Base-by-base conservation (phyloP, 2,888 invertebrate species). In the Cataglyphis rosenhaueri region DNA sequence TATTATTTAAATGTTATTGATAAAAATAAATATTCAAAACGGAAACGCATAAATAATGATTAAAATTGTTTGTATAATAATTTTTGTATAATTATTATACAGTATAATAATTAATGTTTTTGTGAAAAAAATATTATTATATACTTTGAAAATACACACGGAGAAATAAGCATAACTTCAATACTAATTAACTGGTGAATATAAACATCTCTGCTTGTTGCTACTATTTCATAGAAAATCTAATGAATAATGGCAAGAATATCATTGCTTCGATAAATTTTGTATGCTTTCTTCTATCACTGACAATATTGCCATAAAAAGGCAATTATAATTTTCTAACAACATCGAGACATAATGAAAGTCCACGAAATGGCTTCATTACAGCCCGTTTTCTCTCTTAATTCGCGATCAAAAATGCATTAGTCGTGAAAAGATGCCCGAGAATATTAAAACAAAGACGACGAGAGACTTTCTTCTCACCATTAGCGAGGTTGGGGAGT, bases 391-490 rank as follows among this genome's bases (percentile, higher is more conserved):
- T 83, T 48, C 70, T 73, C 59, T 38, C 48, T 29, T 15, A 59
- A 81, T 71, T 64, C 59, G 21, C 38, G 65, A 70, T 48, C 18
- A 9, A 52, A 68, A 44, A 65, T 59, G 32, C 35, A 21, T 70
- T 55, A n/a, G 25, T 59, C 29, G 59, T 18, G 44, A 57, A 59
- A 21, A 35, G 21, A 10, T n/a, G 35, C 12, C 6, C 29, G 55
- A 44, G 38, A 29, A 68, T 59, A 68, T 66, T 21, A 57, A 76
- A 52, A 55, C 21, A 41, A 29, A 68, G 52, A 57, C 55, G 32
- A 18, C 0, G 35, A 57, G 38, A 66, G 70, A 64, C 55, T 86
- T 83, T 82, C 75, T 70, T 83, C 55, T 65, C 44, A 12, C 12
- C 57, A 10, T 52, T 18, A 41, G 41, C 3, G 41, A 18, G 15